A percentile compares a stretch with the other conserved stretches of the same genome.
Evolutionary conservation across 2,113 vertebrate genomes (phyloP).

Genomic region (Microtus oregoni): DNA sequence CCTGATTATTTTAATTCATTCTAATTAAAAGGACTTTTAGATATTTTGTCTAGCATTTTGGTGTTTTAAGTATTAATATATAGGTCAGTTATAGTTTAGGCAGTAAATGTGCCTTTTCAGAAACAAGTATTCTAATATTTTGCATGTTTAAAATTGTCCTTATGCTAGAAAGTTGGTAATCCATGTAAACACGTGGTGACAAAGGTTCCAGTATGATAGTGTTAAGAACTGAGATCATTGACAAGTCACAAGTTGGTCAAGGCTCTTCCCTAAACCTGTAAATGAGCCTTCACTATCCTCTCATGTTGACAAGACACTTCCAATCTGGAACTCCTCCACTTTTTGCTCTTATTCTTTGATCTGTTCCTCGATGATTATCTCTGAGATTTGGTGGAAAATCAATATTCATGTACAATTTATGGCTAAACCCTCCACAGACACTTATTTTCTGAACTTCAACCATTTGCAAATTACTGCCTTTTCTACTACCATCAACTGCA

Average conservation of each 20-base stretch:
- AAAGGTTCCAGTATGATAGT: neutral
- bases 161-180: neutral
- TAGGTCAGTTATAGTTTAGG: neutral
- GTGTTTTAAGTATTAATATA: neutral
- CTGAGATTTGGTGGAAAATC: neutral
- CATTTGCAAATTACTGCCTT: neutral
- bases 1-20: neutral
- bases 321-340: neutral
- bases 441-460: neutral
- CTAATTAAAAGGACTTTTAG: neutral
- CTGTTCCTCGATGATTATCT: neutral
- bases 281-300: neutral
- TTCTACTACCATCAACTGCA: neutral
- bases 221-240: neutral
- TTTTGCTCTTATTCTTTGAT: neutral
- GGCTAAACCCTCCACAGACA: neutral
- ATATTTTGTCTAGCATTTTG: neutral
- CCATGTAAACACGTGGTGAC: accelerated
- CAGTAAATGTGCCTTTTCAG: neutral
- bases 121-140: neutral
- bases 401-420: neutral
- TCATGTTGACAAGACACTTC: neutral
- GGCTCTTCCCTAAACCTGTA: neutral
- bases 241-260: neutral
- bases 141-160: neutral